Base-by-base conservation (phyloP, 2,888 invertebrate genomes). In the Poecilobothrus nobilitatus region DNA sequence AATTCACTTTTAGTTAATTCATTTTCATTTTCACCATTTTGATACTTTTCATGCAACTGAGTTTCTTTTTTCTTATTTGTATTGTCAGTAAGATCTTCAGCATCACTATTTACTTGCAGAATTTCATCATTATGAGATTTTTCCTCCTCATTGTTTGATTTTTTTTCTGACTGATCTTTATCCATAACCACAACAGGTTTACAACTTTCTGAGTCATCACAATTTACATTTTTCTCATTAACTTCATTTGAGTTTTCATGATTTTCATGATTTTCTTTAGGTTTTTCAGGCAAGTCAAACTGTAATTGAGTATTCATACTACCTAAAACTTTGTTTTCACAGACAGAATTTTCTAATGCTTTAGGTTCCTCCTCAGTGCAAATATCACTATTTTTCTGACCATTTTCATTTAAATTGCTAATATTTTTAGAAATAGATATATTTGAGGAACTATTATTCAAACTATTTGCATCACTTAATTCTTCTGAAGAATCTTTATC, bases 91-190 rank as follows among this genome's bases (percentile, higher is more conserved):
- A 37, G 73, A 74, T 66, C 72, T 73, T 34, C 76, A 62, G 75
- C 74, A 69, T 75, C 78, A 53, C 74, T 75, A 70, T 76, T 76
- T n/a, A 74, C 75, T 20, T 76, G 76, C 41, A 74, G 71, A 67
- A 76, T 76, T 67, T 76, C 75, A 68, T 73, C 74, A 65, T 65
- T 63, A 63, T 74, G 73, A 70, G 74, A 75, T 69, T 74, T 74
- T 71, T 71, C 76, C 34, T 76, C 77, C 65, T 76, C 77, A 15
- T 73, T 73, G 2, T 69, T 73, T 62, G 72, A 71, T 20, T 72
- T 73, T 20, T 70, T 71, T 69, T 71, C 71, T 61, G 72, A 62
- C 22, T 64, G 66, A 41, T 44, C 68, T 62, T 34, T 37, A 27
- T 68, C 68, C 68, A 68, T 73, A 70, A 67, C 76, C 73, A 67